Base-by-base conservation (phyloP, 37 sponge, comb jelly and placozoan genomes). In the Corticium candelabrum region DNA sequence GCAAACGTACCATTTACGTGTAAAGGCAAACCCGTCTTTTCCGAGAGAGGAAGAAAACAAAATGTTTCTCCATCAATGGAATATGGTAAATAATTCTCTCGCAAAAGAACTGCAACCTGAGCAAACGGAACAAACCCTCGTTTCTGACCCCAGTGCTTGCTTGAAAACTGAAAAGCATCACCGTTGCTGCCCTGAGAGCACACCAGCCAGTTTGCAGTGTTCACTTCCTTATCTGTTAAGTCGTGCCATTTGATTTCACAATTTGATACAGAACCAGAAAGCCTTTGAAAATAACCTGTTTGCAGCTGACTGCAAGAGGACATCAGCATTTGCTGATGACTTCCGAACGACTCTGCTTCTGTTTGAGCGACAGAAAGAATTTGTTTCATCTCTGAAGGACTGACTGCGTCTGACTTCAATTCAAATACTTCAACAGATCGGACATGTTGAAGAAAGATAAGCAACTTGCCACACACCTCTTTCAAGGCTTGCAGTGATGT, bases 1-100 rank as follows among this genome's bases (percentile, higher is more conserved):
- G 81, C 85, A 88, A 88, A 84, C 40, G 68, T 78, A 37, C 72
- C 82, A 74, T 81, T 88, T 27, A 88, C 82, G 34, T 85, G 85
- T 3, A 84, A 79, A 15, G 85, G 85, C 5, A 88, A 77, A 3
- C 84, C 85, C 35, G 85, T 88, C 34, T 68, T 33, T 4, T 41
- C 38, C 29, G 80, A 67, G 1, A 86, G 37, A 39, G 87, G 86
- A 2, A 83, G 74, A 41, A 76, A 86, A 40, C 86, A 89, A 33
- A 85, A 85, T 11, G 77, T 30, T n/a, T 86, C 71, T 29, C 82
- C 83, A 30, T 81, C 39, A 41, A 76, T n/a, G 0, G 68, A 69
- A 2, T 30, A 5, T 15, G 76, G 43, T 11, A 40, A 15, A 31
- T 68, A 31, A 1, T 68, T 2, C 30, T 1, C 68, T 68, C 2